These are phyloP conservation scores for Sus cebifrons DNA, from an alignment of 2,797 vertebrate genomes.

Conservation along the genomic window DNA sequence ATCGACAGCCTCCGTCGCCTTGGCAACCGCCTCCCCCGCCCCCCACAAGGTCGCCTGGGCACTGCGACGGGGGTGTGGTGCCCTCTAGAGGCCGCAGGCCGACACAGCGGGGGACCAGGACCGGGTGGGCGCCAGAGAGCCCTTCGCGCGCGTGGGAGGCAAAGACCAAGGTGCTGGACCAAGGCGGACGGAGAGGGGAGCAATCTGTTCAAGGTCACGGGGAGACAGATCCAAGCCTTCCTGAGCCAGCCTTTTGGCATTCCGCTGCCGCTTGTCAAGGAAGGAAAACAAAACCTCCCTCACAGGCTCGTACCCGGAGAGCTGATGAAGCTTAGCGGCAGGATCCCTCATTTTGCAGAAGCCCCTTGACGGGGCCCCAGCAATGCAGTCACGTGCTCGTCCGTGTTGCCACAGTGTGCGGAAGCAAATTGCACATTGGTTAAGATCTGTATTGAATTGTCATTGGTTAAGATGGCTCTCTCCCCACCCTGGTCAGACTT, in stretches of 20 bases:
- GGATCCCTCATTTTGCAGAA: background rate
- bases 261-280: background rate
- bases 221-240: background rate
- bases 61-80: background rate
- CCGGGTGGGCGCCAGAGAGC: background rate
- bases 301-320: background rate
- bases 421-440: background rate
- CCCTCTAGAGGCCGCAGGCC: constrained; percentile 54
- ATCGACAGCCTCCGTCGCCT: background rate
- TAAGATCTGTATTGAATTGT: background rate
- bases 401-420: background rate
- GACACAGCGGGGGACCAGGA: background rate
- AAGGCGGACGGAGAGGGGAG: background rate
- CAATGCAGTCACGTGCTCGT: background rate
- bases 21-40: background rate
- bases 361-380: background rate
- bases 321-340: background rate
- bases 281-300: background rate
- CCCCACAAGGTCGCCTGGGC: rapidly evolving
- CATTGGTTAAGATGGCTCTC: background rate
- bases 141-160: background rate
- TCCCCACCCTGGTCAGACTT: background rate
- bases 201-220: background rate
- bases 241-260: background rate
- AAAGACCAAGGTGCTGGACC: background rate